Evolutionary conservation across 2,797 vertebrate genomes (phyloP), one percentile per base, ranked within the genome.

Genomic region (Sebastes alutus): DNA sequence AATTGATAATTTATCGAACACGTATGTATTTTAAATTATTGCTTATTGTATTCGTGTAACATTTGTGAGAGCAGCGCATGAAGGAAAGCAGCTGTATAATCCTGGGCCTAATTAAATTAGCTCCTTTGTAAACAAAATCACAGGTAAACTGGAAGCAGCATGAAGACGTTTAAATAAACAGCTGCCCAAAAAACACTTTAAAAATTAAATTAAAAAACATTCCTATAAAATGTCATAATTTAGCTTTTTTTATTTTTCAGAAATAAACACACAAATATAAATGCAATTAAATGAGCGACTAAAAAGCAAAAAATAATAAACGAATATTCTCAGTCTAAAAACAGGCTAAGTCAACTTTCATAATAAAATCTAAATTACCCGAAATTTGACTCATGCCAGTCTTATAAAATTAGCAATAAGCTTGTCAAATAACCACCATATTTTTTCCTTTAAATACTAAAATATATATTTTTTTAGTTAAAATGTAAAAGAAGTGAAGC

Each of bases 31-130:
- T 54, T 11, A 42, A 58, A 71, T 55, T 1, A 60, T 30, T 72
- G 10, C 32, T 5, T 4, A 49, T 56, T 52, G 3, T 68, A 2
- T 63, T 64, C 3, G 20, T 72, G 14, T 25, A 23, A 54, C 42
- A 22, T 75, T 1, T 7, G 25, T 11, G 46, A 62, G 22, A 20
- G 1, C 62, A 25, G 30, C 25, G 59, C 52, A 27, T 42, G 59
- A 59, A 52, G 38, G 13, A 85, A 77, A 77, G 76, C 80, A 72
- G 62, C 84, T 67, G 22, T 65, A 7, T 63, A 91, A 84, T 82
- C 73, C 76, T 62, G 61, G 71, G 61, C 58, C 75, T 86, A 87
- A 89, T 89, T 80, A 46, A 84, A 89, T 89, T 81, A 83, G 22
- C 71, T 63, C 52, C 64, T 63, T 67, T 46, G 70, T 73, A 49